Percentiles rank a stretch among this genome's conserved stretches.
Evolutionary conservation across 2,113 vertebrate species (phyloP).

Genomic region (Gasterosteus aculeatus): DNA sequence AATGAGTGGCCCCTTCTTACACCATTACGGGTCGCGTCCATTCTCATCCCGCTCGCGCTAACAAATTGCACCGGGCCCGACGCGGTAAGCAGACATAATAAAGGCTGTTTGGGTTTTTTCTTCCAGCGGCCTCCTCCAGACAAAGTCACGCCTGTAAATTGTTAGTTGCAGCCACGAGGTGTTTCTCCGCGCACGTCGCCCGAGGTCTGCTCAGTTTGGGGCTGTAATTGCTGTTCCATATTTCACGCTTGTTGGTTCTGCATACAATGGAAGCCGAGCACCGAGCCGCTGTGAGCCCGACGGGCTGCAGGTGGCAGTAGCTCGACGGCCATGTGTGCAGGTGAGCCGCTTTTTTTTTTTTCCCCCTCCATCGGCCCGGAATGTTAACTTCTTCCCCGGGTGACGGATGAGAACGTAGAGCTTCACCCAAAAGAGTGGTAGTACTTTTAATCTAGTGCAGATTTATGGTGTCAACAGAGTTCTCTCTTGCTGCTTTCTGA

Average conservation of each 20-base stretch:
- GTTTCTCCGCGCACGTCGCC: constrained; percentile 57
- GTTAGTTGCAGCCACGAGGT: constrained; percentile 55
- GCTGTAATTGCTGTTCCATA: constrained; percentile 69
- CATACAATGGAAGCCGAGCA: constrained; percentile 61
- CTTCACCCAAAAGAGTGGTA: constrained; percentile 61
- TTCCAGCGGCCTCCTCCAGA: constrained; percentile 38
- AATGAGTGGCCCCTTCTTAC: constrained; percentile 56
- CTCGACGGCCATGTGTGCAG: constrained; percentile 59
- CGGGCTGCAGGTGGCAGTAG: constrained; percentile 82
- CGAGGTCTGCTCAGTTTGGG: constrained; percentile 57
- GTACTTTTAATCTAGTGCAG: constrained; percentile 75
- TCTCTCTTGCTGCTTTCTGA: constrained; percentile 62
- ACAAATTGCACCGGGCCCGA: constrained; percentile 58
- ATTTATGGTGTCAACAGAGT: constrained; percentile 78
- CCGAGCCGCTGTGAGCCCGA: constrained; percentile 46
- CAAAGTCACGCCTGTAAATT: constrained; percentile 63
- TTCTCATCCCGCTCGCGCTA: constrained; percentile 60
- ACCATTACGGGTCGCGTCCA: constrained; percentile 59
- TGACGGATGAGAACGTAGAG: constrained; percentile 72
- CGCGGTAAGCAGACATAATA: constrained; percentile 66
- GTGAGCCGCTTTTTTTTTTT: background rate
- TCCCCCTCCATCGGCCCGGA: background rate
- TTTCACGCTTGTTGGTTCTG: constrained; percentile 71
- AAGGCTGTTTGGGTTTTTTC: constrained; percentile 53
- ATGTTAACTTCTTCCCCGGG: constrained; percentile 64